Percentiles rank a stretch among this genome's conserved stretches.
Evolutionary conservation across 1,140 invertebrate genomes (phyloP).

Genomic region (Lutraria rhynchaena): DNA sequence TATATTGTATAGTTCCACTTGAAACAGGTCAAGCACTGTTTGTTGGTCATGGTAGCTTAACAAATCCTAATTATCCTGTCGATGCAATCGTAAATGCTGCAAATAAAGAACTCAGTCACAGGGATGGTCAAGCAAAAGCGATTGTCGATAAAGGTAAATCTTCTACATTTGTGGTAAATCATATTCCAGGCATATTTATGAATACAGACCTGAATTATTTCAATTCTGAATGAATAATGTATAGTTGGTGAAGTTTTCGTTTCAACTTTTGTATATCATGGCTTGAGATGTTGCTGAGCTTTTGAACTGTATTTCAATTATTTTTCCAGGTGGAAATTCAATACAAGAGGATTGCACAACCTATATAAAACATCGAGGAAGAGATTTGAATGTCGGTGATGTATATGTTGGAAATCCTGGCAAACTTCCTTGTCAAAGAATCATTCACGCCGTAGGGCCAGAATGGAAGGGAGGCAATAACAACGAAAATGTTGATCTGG

Average conservation of each 20-base stretch:
- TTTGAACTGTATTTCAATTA: no score
- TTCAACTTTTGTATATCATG: no score
- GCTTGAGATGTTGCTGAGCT: no score
- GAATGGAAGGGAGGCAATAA: constrained; percentile 57
- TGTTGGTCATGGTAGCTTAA: constrained; percentile 3
- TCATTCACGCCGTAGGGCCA: constrained; percentile 66
- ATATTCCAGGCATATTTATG: no score
- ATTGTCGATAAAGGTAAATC: constrained; percentile 54
- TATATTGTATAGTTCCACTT: constrained; percentile 18
- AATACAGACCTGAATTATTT: no score
- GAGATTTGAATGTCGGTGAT: constrained; percentile 36
- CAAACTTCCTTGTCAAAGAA: constrained; percentile 56
- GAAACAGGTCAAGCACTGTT: constrained; percentile 29
- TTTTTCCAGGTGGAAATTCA: constrained; percentile 52
- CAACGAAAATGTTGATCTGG: constrained; percentile 47
- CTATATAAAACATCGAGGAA: constrained; percentile 25
- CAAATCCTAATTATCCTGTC: constrained; percentile 3
- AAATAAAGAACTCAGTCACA: constrained; percentile 56
- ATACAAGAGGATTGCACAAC: constrained; percentile 56
- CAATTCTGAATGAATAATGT: no score
- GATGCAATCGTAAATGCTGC: constrained; percentile 68
- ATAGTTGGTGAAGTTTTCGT: no score
- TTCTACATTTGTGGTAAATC: no score
- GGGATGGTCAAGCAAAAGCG: constrained; percentile 46
- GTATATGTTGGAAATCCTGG: constrained; percentile 53